phyloP scores from a whole-genome alignment of 1,140 invertebrate genomes.

The Maconellicoccus hirsutus region DNA sequence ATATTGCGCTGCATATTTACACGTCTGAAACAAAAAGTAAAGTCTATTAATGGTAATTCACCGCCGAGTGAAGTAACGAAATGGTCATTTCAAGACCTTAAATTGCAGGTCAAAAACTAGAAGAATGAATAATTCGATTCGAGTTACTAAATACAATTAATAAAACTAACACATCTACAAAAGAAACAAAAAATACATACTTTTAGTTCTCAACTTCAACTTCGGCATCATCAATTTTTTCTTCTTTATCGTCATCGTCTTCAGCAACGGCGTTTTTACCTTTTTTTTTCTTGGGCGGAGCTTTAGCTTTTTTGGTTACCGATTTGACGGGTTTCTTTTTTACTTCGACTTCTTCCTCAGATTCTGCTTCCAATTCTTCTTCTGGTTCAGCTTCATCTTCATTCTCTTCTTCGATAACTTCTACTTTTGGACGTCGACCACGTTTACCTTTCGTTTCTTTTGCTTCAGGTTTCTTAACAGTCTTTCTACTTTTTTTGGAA shows the following conservation, averaged over 20 bases:
- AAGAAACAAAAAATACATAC: not conserved
- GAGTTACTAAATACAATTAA: no score
- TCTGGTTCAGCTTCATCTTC: not conserved
- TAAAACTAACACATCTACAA: no score
- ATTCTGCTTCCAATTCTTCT: not conserved
- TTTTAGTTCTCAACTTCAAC: not conserved
- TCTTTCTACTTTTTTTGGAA: not conserved
- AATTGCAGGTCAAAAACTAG: not conserved
- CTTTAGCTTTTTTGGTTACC: not conserved
- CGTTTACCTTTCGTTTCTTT: not conserved
- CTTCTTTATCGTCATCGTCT: not conserved
- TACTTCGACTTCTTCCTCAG: not conserved
- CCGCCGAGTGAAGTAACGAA: not conserved
- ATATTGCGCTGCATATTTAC: no score
- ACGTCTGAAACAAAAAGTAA: no score
- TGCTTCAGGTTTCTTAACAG: no score
- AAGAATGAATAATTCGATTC: not conserved
- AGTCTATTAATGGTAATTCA: no score
- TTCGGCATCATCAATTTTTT: not conserved
- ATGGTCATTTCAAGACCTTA: not conserved
- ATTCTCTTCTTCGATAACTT: not conserved
- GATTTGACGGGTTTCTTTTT: not conserved
- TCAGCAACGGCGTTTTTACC: not conserved
- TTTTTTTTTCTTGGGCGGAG: conserved; percentile 13
- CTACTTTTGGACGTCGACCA: not conserved